Evolutionary conservation across 2,113 vertebrate species (phyloP), one percentile per base, ranked within the genome.

Genomic region (Phaethornis superciliosus): DNA sequence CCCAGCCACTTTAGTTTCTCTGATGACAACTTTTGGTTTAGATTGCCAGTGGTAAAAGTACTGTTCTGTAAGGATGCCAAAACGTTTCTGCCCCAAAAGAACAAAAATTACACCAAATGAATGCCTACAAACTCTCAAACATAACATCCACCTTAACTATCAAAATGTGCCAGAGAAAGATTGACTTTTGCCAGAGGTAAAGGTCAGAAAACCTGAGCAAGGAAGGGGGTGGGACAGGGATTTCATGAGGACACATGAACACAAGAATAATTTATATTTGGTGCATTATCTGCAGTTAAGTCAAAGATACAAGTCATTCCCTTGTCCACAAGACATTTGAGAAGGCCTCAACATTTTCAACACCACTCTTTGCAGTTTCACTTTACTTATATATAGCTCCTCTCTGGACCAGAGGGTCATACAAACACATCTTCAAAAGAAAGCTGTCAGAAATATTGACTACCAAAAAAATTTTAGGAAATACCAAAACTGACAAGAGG

Each of bases 1-100:
- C 11, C 74, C 19, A 85, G 10, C 62, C 95, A 5, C 69, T 95
- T 94, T n/a, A 78, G 52, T 62, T 91, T 81, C 90, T 71, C 91
- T 79, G 82, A 33, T 56, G 72, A 93, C 68, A 91, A 71, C 69
- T 95, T 95, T 84, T 96, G 88, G 81, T 87, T 93, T 8, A 89
- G 47, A 77, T 0, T 76, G 80, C 69, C 58, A 91, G 58, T 9
- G 27, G 69, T 88, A 83, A 70, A 77, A 94, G 88, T 1, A 51
- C 68, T 1, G 2, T 59, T 55, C 68, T 68, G 80, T 0, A 10
- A 37, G 59, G 87, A 79, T 5, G 47, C 67, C 56, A 51, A n/a
- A 91, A 80, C 0, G 19, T 7, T 93, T 85, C 49, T 75, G 54
- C 64, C 54, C 90, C 17, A 72, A 60, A 79, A 78, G 47, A 94